Conservation (phyloP, 2,113 vertebrate genomes). For the Ctenodactylus gundi region DNA sequence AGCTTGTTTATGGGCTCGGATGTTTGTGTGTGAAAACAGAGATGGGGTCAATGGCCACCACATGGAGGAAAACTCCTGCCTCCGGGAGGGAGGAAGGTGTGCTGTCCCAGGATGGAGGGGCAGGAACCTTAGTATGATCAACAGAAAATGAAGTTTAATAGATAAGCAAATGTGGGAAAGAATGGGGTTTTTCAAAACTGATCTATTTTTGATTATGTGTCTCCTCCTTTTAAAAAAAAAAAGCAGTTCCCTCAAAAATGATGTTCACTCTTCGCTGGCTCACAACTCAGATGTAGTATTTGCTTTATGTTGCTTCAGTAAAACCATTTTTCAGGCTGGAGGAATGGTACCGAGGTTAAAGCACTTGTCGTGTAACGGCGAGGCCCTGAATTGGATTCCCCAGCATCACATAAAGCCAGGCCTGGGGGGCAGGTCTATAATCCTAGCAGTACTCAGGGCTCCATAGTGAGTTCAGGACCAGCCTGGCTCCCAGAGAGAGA, state of each 20-base stretch:
- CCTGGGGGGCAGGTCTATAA: too few relatives aligned
- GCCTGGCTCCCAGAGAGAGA: too few relatives aligned
- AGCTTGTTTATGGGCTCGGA: neutral
- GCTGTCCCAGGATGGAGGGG: neutral
- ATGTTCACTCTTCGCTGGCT: neutral
- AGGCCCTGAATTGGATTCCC: too few relatives aligned
- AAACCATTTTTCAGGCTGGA: too few relatives aligned
- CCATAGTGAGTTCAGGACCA: too few relatives aligned
- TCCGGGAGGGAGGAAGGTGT: neutral
- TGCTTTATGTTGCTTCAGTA: neutral
- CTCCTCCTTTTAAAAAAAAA: neutral
- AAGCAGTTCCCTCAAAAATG: neutral
- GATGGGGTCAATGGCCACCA: neutral
- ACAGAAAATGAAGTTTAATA: too few relatives aligned
- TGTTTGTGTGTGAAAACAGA: neutral
- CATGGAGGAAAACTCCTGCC: neutral
- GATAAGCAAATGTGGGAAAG: neutral
- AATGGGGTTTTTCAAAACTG: neutral
- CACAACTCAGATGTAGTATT: neutral
- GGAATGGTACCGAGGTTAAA: too few relatives aligned
- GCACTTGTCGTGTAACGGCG: too few relatives aligned
- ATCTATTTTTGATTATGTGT: neutral
- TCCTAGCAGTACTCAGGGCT: too few relatives aligned
- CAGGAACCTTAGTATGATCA: neutral
- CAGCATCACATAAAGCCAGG: too few relatives aligned